Evolutionary conservation across 2,888 invertebrate genomes (phyloP).

Genomic region (Aleiodes leptofemur): DNA sequence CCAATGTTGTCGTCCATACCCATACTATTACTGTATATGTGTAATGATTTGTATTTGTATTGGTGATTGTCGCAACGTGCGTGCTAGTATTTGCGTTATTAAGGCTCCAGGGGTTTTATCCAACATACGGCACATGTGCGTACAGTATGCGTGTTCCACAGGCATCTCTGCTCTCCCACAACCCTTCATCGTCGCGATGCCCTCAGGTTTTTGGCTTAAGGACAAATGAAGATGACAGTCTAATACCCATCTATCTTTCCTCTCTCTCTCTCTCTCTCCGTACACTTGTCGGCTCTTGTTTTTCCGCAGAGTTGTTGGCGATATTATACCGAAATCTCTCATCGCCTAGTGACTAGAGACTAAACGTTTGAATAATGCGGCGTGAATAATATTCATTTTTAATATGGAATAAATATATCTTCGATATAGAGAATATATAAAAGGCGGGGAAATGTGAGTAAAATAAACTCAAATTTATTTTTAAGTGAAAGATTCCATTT

Average conservation of each 20-base stretch:
- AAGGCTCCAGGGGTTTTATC: conserved; percentile 39
- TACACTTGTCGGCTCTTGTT: background rate
- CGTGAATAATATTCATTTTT: no score
- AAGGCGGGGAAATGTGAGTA: no score
- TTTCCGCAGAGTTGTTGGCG: conserved; percentile 19
- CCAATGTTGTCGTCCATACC: conserved; percentile 42
- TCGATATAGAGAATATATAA: no score
- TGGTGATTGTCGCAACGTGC: conserved; percentile 34
- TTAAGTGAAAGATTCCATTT: no score
- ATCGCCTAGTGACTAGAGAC: background rate
- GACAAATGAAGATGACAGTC: background rate
- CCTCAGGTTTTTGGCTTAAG: conserved; percentile 21
- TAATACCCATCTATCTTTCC: no score
- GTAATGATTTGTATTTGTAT: conserved; percentile 29
- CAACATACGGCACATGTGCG: conserved; percentile 59
- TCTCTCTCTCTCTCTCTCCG: conserved; percentile 19
- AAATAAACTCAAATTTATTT: no score
- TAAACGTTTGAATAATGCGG: conserved; percentile 11
- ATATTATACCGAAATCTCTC: conserved; percentile 38
- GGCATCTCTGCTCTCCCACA: background rate
- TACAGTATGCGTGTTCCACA: conserved; percentile 56
- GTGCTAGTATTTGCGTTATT: conserved; percentile 47
- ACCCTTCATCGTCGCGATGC: conserved; percentile 36
- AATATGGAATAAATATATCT: no score
- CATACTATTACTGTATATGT: conserved; percentile 34